Evolutionary conservation across 2,113 vertebrate species (phyloP), one percentile per base, ranked within the genome.

Genomic region (Prunella himalayana): DNA sequence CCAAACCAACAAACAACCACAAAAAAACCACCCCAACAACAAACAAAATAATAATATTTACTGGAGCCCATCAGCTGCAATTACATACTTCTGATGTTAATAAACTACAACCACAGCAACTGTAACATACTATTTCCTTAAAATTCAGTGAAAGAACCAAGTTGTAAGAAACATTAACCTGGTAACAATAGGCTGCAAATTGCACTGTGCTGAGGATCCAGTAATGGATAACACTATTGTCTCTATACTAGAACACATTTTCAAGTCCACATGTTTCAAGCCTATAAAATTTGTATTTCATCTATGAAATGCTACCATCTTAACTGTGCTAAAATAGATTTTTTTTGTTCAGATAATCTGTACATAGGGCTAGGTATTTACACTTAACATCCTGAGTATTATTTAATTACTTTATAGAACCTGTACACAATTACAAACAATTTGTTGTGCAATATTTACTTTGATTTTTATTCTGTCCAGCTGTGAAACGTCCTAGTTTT

Each of bases 351-450:
- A 81, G 50, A 91, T 81, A 95, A 95, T 90, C 44, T 95, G 66
- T 60, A 86, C 44, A 84, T 45, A 71, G 24, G 21, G 23, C 80
- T 82, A 90, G 63, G 39, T 82, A 82, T 92, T 96, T 91, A 83
- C 45, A 94, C 63, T 88, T 93, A 77, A 79, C 78, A 96, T 83
- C 31, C 65, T 78, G 88, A 96, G 59, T 70, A 95, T 72, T 93
- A 93, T 77, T 94, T 95, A 93, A 96, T 79, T 37, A 80, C 80
- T 95, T 96, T 76, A 94, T 85, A 94, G 86, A 96, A 50, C 33
- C 44, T 72, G 33, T 76, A 91, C 33, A 91, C 21, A 93, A 57
- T 61, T 66, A 59, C n/a, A 91, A 97, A 95, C 69, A 94, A 51
- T 95, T 96, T 78, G 65, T 54, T 92, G 79, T 63, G 50, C 24